Conservation (phyloP, 2,797 vertebrate species). For the Chaenodraco wilsoni region DNA sequence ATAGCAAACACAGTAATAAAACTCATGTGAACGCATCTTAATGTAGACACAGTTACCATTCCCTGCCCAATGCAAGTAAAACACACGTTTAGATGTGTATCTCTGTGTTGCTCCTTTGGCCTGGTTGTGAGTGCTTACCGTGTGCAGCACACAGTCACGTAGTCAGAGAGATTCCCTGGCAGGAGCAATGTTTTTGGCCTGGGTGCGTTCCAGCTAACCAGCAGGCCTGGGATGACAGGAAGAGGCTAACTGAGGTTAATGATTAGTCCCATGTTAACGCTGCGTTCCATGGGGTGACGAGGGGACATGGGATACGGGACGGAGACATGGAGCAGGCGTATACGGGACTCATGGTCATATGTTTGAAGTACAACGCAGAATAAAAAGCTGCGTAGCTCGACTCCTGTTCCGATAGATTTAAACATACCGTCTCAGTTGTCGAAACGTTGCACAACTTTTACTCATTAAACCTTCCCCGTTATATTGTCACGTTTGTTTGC, state of each 20-base stretch:
- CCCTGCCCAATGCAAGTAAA: constrained; percentile 7
- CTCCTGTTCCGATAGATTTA: background rate
- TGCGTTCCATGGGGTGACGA: constrained; percentile 76
- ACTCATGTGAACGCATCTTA: background rate
- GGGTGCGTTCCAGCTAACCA: constrained; percentile 77
- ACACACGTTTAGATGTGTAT: background rate
- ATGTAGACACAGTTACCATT: background rate
- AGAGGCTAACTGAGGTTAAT: constrained; percentile 81
- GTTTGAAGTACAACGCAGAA: constrained; percentile 26
- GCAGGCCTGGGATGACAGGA: constrained; percentile 71
- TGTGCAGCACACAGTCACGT: constrained; percentile 73
- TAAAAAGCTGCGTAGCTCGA: constrained; percentile 5
- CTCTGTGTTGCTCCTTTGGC: constrained; percentile 40
- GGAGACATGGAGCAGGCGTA: constrained; percentile 39
- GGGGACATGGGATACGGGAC: constrained; percentile 74
- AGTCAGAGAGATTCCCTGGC: constrained; percentile 77
- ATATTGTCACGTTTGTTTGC: constrained; percentile 51
- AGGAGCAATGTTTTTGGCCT: constrained; percentile 70
- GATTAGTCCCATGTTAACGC: constrained; percentile 82
- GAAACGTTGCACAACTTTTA: constrained; percentile 33
- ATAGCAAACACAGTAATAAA: constrained; percentile 4
- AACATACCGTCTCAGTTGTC: background rate
- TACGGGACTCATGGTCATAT: constrained; percentile 13
- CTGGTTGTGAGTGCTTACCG: constrained; percentile 49
- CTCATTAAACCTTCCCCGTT: constrained; percentile 48